A percentile compares a stretch with the other conserved stretches of the same genome.
Evolutionary conservation across 2,113 vertebrate genomes (phyloP).

Genomic region (Malurus cyaneus): DNA sequence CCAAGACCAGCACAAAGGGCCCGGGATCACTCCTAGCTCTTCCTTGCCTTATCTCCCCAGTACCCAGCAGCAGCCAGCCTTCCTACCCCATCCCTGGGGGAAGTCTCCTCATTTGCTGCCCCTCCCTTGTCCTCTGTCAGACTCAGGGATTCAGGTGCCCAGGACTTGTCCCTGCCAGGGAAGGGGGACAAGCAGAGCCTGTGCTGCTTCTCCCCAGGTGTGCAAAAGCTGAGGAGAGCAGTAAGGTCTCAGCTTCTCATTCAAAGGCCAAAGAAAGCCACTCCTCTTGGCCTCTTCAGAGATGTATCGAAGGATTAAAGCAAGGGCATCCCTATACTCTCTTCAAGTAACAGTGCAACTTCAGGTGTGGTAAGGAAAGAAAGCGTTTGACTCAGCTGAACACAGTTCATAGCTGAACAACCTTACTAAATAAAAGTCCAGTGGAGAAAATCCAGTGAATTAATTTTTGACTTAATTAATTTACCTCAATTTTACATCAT

Average conservation of each 20-base stretch:
- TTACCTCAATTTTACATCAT: not conserved
- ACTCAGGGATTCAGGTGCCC: not conserved
- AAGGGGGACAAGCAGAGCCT: not conserved
- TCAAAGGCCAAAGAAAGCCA: not conserved
- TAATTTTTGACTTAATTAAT: not conserved
- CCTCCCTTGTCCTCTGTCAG: not conserved
- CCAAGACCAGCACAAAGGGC: not conserved
- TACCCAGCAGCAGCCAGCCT: not conserved
- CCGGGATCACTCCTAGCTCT: not conserved
- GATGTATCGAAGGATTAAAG: not conserved
- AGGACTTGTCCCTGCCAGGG: not conserved
- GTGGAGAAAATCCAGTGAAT: not conserved
- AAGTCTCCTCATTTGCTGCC: not conserved
- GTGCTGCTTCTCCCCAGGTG: accelerated
- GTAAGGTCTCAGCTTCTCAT: not conserved
- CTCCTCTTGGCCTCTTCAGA: not conserved
- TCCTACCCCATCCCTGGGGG: not conserved
- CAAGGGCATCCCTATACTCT: not conserved
- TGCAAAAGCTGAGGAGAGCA: not conserved
- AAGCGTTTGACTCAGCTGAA: not conserved
- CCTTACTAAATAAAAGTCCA: not conserved
- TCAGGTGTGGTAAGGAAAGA: not conserved
- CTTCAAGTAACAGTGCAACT: not conserved
- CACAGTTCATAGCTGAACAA: not conserved
- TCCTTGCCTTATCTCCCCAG: not conserved